A percentile compares a stretch with the other conserved stretches of the same genome.
Conservation (phyloP, 2,797 vertebrate genomes). For the Arctocebus calabarensis region DNA sequence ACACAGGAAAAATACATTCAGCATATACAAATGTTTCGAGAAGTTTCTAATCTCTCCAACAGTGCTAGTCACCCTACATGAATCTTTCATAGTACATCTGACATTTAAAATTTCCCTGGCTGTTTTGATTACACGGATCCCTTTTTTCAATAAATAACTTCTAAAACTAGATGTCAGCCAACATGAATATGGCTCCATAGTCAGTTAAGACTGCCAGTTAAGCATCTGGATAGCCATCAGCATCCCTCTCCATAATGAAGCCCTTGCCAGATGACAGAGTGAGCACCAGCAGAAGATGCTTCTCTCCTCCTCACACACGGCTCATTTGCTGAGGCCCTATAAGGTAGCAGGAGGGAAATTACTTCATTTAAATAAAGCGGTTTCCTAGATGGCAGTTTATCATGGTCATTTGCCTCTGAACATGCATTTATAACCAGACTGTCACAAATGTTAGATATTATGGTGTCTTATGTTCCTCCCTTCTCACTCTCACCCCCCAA, state of each 20-base stretch:
- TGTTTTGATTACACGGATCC: not conserved
- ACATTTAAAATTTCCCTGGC: constrained; percentile 45
- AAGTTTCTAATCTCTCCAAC: not conserved
- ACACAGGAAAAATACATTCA: not conserved
- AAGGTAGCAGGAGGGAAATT: constrained; percentile 46
- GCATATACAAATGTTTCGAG: not conserved
- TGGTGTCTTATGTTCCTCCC: not conserved
- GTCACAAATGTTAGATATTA: not conserved
- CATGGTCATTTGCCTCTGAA: constrained; percentile 14
- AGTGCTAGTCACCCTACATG: not conserved
- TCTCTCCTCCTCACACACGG: not conserved
- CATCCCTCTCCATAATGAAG: not conserved
- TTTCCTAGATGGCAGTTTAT: constrained; percentile 19
- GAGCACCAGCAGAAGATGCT: not conserved
- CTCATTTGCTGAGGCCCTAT: not conserved
- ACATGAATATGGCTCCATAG: not conserved
- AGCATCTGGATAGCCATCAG: not conserved
- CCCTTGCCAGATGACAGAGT: not conserved
- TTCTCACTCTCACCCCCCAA: not conserved
- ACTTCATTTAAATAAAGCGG: constrained; percentile 30
- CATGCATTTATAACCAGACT: not conserved
- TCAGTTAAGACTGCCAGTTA: not conserved
- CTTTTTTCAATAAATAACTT: constrained; percentile 54
- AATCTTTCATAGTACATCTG: not conserved
- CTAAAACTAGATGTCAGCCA: constrained; percentile 53